Evolutionary conservation across 53 echinoderm and acorn worm species (phyloP), one percentile per base, ranked within the genome.

Genomic region (Hippasteria phrygiana): DNA sequence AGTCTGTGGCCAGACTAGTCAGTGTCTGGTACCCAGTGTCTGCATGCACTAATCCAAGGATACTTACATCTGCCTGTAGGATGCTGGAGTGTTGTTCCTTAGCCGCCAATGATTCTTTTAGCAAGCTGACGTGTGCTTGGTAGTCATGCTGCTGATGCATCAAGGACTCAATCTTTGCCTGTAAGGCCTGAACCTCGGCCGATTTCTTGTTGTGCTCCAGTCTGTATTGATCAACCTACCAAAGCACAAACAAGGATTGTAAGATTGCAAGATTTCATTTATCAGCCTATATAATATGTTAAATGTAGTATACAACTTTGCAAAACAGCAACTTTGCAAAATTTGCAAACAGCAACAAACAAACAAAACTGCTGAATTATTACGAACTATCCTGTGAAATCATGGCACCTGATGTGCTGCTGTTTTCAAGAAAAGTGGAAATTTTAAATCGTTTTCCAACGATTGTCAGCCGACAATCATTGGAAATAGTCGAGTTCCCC

Each of bases 81-180:
- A 98, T 98, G 90, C 92, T 95, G 22, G 94, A 94, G 74, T 95
- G 98, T 83, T 98, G 98, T 55, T 98, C 98, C 88, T 98, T 98
- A 89, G 97, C 95, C 3, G 93, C 92, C 29, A 97, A 78, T 34
- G 97, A 97, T 54, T 97, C 95, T 71, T 95, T 95, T 51, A 98
- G 90, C 43, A 98, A 78, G 62, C 94, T 89, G 70, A 98, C 94
- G 75, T 98, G 98, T 18, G 98, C 95, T 56, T 96, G 94, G 78
- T 95, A 94, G 88, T 98, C 98, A 64, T 91, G 78, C 62, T 95
- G 91, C 74, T 94, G 94, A 78, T 95, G 95, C 42, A 31, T 84
- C 80, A 98, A 55, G 10, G 98, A 89, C 59, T 98, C 94, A 34
- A 95, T 87, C 67, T 94, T 94, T 53, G 98, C 96, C 93, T 95